phyloP scores from a whole-genome alignment of 2,797 vertebrate genomes.

The Myotis pilosus region DNA sequence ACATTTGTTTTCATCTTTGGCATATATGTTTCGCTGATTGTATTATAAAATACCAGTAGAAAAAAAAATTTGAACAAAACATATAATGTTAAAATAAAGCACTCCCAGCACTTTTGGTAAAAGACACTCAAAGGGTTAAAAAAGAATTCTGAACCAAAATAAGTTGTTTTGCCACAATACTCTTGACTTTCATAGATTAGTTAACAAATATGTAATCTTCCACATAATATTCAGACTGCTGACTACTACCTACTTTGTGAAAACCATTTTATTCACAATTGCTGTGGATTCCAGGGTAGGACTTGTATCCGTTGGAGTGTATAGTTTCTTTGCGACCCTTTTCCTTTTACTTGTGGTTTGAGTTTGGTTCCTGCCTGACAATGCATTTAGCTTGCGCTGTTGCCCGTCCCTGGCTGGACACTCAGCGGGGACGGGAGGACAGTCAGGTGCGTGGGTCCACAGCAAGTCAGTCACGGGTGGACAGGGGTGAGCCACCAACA shows the following conservation, averaged over 20 bases:
- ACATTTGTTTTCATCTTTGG: too few species aligned
- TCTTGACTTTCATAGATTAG: background rate
- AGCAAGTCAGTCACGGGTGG: background rate
- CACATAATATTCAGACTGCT: background rate
- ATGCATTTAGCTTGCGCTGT: background rate
- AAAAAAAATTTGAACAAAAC: too few species aligned
- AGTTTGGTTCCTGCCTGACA: background rate
- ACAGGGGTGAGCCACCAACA: background rate
- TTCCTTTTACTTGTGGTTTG: background rate
- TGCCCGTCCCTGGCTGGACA: background rate
- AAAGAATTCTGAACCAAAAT: constrained; percentile 22
- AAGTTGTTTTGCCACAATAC: background rate
- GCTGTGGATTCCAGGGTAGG: background rate
- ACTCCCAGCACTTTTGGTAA: too few species aligned
- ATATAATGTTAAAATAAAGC: too few species aligned
- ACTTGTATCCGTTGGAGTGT: background rate
- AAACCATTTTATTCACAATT: background rate
- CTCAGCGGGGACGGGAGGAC: background rate
- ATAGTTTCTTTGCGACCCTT: background rate
- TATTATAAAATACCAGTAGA: too few species aligned
- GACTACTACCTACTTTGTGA: background rate
- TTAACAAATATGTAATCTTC: background rate
- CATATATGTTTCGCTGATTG: too few species aligned
- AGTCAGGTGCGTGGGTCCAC: fast-evolving
- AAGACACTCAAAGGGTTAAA: too few species aligned